phyloP scores from a whole-genome alignment of 2,113 vertebrate species.

The Ginglymostoma cirratum region DNA sequence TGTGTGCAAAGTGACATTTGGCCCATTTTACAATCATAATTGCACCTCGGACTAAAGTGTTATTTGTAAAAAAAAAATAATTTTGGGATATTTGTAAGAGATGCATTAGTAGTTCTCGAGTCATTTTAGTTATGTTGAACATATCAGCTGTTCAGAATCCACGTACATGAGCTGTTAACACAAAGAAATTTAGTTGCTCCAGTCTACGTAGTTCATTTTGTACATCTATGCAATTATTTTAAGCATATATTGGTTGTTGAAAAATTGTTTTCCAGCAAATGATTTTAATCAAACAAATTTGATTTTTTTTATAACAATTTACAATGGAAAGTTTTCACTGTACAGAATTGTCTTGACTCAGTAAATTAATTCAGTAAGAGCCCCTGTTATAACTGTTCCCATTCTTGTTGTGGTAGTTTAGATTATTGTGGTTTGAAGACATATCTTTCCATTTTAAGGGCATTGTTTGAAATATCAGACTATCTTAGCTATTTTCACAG shows the following conservation, averaged over 20 bases:
- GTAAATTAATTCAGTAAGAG: not conserved
- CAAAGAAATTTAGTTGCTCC: not conserved
- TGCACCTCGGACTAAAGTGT: not conserved
- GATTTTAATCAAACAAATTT: not conserved
- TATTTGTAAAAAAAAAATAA: not conserved
- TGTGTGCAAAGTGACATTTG: not conserved
- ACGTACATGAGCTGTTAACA: not conserved
- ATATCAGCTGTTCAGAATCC: not conserved
- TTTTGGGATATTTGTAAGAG: not conserved
- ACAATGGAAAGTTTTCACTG: not conserved
- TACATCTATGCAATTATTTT: not conserved
- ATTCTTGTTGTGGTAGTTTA: not conserved
- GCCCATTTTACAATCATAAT: not conserved
- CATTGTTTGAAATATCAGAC: not conserved
- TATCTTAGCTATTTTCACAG: not conserved
- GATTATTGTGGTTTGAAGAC: constrained; percentile 4
- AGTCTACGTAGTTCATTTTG: not conserved
- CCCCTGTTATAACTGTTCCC: not conserved
- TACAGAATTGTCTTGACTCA: not conserved
- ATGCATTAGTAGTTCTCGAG: not conserved
- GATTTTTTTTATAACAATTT: not conserved
- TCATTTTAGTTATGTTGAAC: not conserved
- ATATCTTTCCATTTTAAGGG: not conserved
- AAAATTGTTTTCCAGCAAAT: not conserved
- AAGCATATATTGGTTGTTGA: not conserved